Conservation (phyloP, 1,140 invertebrate genomes). For the Plutomurus gul region DNA sequence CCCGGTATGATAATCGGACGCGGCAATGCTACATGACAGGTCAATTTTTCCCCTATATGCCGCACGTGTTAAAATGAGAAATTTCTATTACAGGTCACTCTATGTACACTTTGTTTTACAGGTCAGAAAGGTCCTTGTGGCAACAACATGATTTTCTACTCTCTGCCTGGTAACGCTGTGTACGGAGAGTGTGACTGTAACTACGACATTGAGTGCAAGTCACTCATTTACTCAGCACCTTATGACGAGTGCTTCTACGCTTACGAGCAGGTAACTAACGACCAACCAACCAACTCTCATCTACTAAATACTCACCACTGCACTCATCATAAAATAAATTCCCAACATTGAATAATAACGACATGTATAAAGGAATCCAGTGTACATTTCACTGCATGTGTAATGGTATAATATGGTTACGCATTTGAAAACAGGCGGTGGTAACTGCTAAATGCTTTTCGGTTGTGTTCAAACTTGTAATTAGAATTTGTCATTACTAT, state of each 20-base stretch:
- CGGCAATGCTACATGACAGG: conserved; percentile 46
- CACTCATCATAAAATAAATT: background rate
- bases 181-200: conserved; percentile 53
- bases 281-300: no score
- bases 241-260: conserved; percentile 53
- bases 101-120: no score
- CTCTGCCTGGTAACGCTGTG: conserved; percentile 39
- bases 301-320: background rate
- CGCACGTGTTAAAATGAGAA: no score
- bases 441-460: no score
- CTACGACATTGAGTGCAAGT: conserved; percentile 50
- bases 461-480: no score
- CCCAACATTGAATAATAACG: no score
- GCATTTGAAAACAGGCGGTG: no score
- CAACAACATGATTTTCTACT: conserved; percentile 55
- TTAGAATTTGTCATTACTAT: no score
- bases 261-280: conserved; percentile 51
- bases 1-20: conserved; percentile 49
- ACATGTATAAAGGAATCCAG: no score
- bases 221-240: conserved; percentile 50
- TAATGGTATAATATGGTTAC: no score
- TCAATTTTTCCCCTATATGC: background rate
- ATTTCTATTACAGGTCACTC: no score
- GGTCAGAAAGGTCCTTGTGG: conserved; percentile 52
- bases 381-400: no score